Percentiles rank a stretch among this genome's conserved stretches.
Conservation (phyloP, 1,140 invertebrate species). For the Cydia splendana region DNA sequence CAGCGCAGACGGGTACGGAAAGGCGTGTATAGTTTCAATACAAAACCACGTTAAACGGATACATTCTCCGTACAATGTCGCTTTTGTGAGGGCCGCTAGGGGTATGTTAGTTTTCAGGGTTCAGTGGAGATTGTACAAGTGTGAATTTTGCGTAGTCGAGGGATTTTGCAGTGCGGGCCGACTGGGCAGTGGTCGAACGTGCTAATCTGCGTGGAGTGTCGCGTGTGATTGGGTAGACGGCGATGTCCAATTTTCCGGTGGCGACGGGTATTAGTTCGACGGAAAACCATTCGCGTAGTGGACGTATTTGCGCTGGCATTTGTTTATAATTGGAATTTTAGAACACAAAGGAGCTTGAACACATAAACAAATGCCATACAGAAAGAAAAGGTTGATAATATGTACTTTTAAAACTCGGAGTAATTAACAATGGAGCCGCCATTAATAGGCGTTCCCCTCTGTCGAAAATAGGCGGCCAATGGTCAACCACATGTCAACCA, state of each 20-base stretch:
- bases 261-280: conserved; percentile 66
- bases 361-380: not conserved
- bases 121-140: conserved; percentile 64
- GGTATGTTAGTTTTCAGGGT: conserved; percentile 48
- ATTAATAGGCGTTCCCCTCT: no score
- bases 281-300: conserved; percentile 61
- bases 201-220: conserved; percentile 77
- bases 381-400: not conserved
- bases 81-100: conserved; percentile 49
- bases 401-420: no score
- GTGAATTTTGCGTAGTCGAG: conserved; percentile 58
- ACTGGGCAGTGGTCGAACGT: conserved; percentile 61
- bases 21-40: conserved; percentile 51
- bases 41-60: conserved; percentile 38
- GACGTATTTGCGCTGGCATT: conserved; percentile 48
- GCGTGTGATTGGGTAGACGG: conserved; percentile 75
- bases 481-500: no score
- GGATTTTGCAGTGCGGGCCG: conserved; percentile 48
- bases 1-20: conserved; percentile 55
- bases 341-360: not conserved
- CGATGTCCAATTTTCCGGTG: conserved; percentile 77
- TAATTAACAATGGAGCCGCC: no score
- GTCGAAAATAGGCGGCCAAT: no score
- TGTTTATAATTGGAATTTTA: conserved; percentile 33
- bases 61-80: conserved; percentile 62